Percentiles rank a stretch among this genome's conserved stretches.
Conservation (phyloP, 2,113 vertebrate genomes). For the Bos javanicus region DNA sequence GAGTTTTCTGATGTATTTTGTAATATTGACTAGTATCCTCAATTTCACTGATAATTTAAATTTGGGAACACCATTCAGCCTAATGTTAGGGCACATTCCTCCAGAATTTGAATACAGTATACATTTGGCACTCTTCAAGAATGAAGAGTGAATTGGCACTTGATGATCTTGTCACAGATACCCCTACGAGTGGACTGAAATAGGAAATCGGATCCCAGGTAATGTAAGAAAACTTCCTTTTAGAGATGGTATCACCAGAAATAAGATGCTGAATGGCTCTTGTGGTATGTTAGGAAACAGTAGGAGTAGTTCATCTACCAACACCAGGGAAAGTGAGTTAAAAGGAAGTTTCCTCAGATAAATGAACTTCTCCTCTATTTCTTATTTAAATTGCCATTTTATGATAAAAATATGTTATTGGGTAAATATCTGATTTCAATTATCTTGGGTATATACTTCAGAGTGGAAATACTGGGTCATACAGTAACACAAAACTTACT, state of each 20-base stretch:
- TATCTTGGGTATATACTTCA: background rate
- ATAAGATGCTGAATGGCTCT: background rate
- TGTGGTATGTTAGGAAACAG: background rate
- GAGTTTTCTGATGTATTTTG: background rate
- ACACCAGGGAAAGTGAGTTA: background rate
- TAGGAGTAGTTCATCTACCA: background rate
- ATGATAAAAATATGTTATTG: background rate
- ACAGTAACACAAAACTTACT: background rate
- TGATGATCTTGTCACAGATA: background rate
- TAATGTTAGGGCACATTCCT: background rate
- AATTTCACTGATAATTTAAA: background rate
- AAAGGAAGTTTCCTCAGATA: background rate
- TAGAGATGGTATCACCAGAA: background rate
- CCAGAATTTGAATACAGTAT: background rate
- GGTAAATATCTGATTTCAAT: background rate
- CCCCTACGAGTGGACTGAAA: background rate
- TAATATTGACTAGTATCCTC: background rate
- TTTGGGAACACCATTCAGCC: background rate
- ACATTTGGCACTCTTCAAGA: background rate
- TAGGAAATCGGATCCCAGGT: background rate
- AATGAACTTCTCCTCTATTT: background rate
- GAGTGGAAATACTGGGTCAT: background rate
- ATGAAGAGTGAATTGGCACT: background rate
- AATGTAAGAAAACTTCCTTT: background rate
- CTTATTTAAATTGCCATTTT: background rate